phyloP scores from a whole-genome alignment of 2,888 invertebrate species.

The Sepioteuthis lessoniana region DNA sequence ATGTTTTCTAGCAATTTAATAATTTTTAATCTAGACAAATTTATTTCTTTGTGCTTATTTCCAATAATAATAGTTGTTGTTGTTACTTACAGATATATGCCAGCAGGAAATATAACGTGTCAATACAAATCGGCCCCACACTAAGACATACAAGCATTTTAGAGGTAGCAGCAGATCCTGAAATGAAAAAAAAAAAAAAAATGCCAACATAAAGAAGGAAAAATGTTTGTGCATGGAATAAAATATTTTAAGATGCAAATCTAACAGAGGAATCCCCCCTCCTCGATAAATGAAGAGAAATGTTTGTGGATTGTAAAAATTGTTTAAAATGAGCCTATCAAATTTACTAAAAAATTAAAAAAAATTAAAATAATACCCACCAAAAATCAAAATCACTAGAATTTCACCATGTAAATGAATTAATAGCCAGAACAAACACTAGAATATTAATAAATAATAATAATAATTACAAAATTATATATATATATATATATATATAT shows the following conservation, averaged over 20 bases:
- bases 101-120: slow-evolving; percentile 96
- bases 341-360: too few species aligned
- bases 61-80: neutral
- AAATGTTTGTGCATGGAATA: neutral
- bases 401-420: too few species aligned
- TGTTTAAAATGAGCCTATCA: too few species aligned
- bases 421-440: too few species aligned
- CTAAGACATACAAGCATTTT: slow-evolving; percentile 78
- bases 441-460: too few species aligned
- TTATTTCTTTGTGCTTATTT: neutral
- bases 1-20: too few species aligned
- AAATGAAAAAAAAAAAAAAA: slow-evolving; percentile 39
- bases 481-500: too few species aligned
- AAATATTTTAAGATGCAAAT: neutral
- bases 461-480: too few species aligned
- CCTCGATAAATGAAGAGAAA: neutral
- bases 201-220: neutral
- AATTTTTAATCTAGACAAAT: neutral
- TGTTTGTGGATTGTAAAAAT: neutral
- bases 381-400: too few species aligned
- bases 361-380: too few species aligned
- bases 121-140: slow-evolving; percentile 89
- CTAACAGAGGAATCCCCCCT: neutral
- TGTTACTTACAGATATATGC: slow-evolving; percentile 82
- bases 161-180: slow-evolving; percentile 60